phyloP scores from a whole-genome alignment of 2,797 vertebrate genomes.

The Spea hammondii region DNA sequence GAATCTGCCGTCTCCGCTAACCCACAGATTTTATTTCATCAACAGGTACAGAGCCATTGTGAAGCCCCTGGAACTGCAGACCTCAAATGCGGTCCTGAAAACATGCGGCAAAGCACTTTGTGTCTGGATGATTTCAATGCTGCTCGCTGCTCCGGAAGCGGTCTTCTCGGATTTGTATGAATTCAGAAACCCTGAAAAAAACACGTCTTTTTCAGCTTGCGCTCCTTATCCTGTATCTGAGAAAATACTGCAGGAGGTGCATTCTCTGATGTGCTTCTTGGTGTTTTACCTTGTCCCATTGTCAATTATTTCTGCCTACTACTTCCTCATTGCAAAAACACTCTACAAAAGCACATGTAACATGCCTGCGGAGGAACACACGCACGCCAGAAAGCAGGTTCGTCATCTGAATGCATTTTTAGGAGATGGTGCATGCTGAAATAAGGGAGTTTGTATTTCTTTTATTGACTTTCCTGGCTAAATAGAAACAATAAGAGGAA shows the following conservation, averaged over 20 bases:
- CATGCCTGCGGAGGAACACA: constrained; percentile 73
- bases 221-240: constrained; percentile 73
- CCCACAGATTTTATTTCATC: neutral
- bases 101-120: constrained; percentile 72
- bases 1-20: neutral
- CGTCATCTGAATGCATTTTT: constrained; percentile 36
- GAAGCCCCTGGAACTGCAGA: constrained; percentile 72
- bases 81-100: constrained; percentile 68
- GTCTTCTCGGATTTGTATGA: constrained; percentile 73
- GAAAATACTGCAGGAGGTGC: constrained; percentile 69
- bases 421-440: too few relatives aligned
- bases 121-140: constrained; percentile 73
- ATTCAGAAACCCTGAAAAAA: constrained; percentile 67
- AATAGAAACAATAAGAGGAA: too few relatives aligned
- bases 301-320: constrained; percentile 74
- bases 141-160: constrained; percentile 73
- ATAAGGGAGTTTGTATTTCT: too few relatives aligned
- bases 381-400: constrained; percentile 74
- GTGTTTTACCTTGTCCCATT: constrained; percentile 75
- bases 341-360: constrained; percentile 72
- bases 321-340: constrained; percentile 73
- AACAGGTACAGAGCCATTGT: constrained; percentile 74
- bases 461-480: too few relatives aligned
- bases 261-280: constrained; percentile 73
- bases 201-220: constrained; percentile 68